phyloP scores from a whole-genome alignment of 2,113 vertebrate genomes.

The Atherinomorus stipes region DNA sequence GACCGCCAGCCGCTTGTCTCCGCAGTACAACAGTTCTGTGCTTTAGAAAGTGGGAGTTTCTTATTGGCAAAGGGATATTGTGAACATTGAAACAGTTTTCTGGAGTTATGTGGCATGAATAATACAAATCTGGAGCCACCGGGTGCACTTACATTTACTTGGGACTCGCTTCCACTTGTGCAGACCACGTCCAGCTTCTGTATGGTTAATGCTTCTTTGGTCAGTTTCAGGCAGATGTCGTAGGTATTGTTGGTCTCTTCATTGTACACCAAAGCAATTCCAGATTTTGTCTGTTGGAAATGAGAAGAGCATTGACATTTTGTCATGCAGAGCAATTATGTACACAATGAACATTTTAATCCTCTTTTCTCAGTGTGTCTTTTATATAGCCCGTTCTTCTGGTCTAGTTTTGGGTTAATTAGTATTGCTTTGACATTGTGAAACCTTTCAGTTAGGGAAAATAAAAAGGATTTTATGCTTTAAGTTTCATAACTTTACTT shows the following conservation, averaged over 20 bases:
- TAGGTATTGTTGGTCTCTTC: conserved; percentile 88
- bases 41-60: conserved; percentile 93
- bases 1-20: conserved; percentile 90
- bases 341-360: conserved; percentile 65
- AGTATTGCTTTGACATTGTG: conserved; percentile 43
- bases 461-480: neutral
- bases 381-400: conserved; percentile 28
- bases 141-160: conserved; percentile 91
- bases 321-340: conserved; percentile 58
- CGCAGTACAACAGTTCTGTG: conserved; percentile 95
- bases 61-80: conserved; percentile 82
- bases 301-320: conserved; percentile 69
- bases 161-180: conserved; percentile 83
- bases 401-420: conserved; percentile 46
- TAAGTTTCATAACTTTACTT: neutral
- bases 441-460: conserved; percentile 26
- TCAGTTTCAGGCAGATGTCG: conserved; percentile 91
- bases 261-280: conserved; percentile 88
- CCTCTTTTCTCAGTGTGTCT: conserved; percentile 48
- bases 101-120: conserved; percentile 41
- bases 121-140: conserved; percentile 21
- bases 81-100: conserved; percentile 52
- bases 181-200: conserved; percentile 95
- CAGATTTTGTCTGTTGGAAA: conserved; percentile 88
- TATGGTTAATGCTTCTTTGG: conserved; percentile 89